Conservation (phyloP, 2,888 invertebrate species). For the Acrobasis suavella region DNA sequence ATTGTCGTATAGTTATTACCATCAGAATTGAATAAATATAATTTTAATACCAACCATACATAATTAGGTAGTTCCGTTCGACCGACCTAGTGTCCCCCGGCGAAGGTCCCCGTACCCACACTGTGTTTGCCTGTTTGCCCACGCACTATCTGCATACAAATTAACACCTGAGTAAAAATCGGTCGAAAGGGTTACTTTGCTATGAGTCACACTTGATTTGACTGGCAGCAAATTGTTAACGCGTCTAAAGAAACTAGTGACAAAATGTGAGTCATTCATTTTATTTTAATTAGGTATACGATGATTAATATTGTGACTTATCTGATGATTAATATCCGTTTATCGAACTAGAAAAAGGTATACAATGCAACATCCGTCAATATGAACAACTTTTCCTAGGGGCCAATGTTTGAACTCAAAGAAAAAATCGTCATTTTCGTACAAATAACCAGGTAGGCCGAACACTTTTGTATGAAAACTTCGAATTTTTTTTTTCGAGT, state of each 20-base stretch:
- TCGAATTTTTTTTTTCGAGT: no score
- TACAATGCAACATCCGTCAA: no score
- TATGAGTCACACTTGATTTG: constrained; percentile 13
- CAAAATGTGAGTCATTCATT: constrained; percentile 12
- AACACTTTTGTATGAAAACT: no score
- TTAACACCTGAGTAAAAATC: constrained; percentile 22
- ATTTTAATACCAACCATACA: neutral
- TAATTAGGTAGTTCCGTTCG: neutral
- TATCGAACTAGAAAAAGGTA: neutral
- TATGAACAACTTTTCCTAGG: no score
- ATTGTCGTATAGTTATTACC: no score
- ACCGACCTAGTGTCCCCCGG: neutral
- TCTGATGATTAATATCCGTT: constrained; percentile 20
- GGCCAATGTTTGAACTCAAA: no score
- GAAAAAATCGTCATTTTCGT: no score
- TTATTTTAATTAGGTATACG: constrained; percentile 9
- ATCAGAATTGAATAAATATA: neutral
- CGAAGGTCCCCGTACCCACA: constrained; percentile 12
- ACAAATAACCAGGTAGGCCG: no score
- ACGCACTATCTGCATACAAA: constrained; percentile 19
- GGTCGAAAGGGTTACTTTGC: constrained; percentile 20
- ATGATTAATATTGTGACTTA: constrained; percentile 4
- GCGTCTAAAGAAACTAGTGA: constrained; percentile 9
- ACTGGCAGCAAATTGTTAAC: neutral
- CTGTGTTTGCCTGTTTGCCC: constrained; percentile 20